Base-by-base conservation (phyloP, 2,888 invertebrate species). In the Drosophila birchii region DNA sequence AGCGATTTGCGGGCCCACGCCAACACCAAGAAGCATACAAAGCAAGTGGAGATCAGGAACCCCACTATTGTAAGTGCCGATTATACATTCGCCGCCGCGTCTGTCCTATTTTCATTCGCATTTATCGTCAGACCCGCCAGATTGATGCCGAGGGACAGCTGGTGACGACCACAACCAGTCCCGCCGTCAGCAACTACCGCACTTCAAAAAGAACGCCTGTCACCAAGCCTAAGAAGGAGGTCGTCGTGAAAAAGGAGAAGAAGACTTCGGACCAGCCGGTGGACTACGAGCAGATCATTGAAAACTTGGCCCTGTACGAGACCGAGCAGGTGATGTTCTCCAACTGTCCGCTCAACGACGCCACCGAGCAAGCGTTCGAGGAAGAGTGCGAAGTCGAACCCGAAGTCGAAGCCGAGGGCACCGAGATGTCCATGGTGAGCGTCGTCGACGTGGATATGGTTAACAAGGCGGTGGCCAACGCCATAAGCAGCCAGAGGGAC, bases 1-100 rank as follows among this genome's bases (percentile, higher is more conserved):
- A 78, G 78, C 38, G 83, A 83, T 59, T 70, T 83, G 49, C 83
- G 83, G 39, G 86, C 88, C 51, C 83, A 83, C 44, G 83, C 88
- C 8, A n/a, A 75, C 1, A 83, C 83, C 20, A 83, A 88, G 54
- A 83, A 83, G 23, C 83, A 83, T 45, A 57, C 68, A 29, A 86
- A 76, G 41, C 67, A 73, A 43, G 53, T 73, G 6, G 39, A 56
- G 0, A 9, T 32, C 7, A 59, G 63, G 44, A 23, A 16, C 6
- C n/a, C 53, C 39, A 39, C 23, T 34, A 32, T 41, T 62, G 83
- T 88, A 41, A 66, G 68, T 26, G 23, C 11, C 12, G 12, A 4
- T 11, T 7, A 7, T 18, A 4, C 1, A 5, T 1, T 9, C 5
- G 12, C 18, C 5, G 12, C 18, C 18, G 9, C 18, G 0, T 0